A percentile compares a stretch with the other conserved stretches of the same genome.
Evolutionary conservation across 2,888 invertebrate species (phyloP).

Genomic region (Silvanus unidentatus): DNA sequence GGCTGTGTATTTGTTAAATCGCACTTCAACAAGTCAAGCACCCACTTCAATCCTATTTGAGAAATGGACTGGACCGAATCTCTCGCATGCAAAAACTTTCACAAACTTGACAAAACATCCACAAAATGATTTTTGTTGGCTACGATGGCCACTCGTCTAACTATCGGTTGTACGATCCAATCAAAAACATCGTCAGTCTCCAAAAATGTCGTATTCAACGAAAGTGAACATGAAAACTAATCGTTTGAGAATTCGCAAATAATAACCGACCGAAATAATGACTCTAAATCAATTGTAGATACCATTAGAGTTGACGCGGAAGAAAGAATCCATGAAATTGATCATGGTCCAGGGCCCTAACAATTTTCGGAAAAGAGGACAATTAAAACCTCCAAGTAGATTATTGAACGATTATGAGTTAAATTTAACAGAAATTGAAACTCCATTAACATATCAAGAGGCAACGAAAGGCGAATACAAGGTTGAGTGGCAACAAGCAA

Average conservation of each 20-base stretch:
- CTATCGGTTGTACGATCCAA: constrained; percentile 23
- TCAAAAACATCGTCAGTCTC: constrained; percentile 21
- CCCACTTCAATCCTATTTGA: neutral
- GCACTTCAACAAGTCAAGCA: neutral
- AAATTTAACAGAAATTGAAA: neutral
- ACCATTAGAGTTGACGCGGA: neutral
- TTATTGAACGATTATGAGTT: neutral
- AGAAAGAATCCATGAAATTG: neutral
- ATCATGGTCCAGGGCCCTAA: neutral
- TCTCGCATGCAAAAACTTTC: constrained; percentile 19
- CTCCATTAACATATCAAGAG: neutral
- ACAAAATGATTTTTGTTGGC: constrained; percentile 16
- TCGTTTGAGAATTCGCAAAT: neutral
- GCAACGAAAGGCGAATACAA: neutral
- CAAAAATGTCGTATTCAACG: constrained; percentile 21
- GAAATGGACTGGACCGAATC: constrained; percentile 14
- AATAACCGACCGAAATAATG: neutral
- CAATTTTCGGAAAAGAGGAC: neutral
- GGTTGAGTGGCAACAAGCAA: neutral
- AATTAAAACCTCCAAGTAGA: neutral
- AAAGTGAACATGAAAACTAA: neutral
- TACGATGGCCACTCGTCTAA: constrained; percentile 17
- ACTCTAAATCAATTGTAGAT: neutral
- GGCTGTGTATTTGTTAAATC: neutral
- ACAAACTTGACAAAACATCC: constrained; percentile 17